Base-by-base conservation (phyloP, 2,888 invertebrate species). In the Acronicta alni region DNA sequence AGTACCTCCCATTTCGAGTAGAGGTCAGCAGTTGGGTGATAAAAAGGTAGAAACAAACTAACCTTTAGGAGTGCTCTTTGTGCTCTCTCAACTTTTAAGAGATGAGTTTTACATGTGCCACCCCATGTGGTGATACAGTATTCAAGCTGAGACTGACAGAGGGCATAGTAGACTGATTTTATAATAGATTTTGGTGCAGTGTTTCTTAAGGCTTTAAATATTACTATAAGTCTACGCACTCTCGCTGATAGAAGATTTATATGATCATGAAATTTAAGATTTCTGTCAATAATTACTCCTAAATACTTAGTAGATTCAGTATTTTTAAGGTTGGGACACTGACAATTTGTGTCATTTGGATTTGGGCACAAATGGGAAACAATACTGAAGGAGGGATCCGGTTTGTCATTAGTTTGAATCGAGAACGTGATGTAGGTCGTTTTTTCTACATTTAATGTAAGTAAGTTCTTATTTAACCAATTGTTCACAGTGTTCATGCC, bases 91-190 rank as follows among this genome's bases (percentile, higher is more conserved):
- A n/a, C n/a, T n/a, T n/a, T n/a, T n/a, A n/a, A n/a, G n/a, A n/a
- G n/a, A n/a, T n/a, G n/a, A n/a, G n/a, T n/a, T n/a, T n/a, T n/a
- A n/a, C n/a, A n/a, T n/a, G n/a, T n/a, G n/a, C n/a, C n/a, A 15
- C 70, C 70, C 73, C 70, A 73, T 3, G 52, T 41, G 2, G 57
- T 43, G 9, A 71, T 60, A 16, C 73, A 71, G 39, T 74, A 71
- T 3, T 47, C 53, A 9, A 74, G 26, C 18, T 70, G 26, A 6
- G 73, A 70, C 32, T 67, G 64, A 32, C 65, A 57, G 9, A 73
- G 20, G 0, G 73, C 64, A 17, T 49, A 51, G 23, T 72, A 72
- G 3, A 63, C 56, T 20, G 43, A 44, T 62, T 66, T 67, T 43
- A 67, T 32, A 3, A 62, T 44, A 16, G 39, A 17, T 12, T 32